Base-by-base conservation (phyloP, 2,113 vertebrate species). In the Ceratotherium simum region DNA sequence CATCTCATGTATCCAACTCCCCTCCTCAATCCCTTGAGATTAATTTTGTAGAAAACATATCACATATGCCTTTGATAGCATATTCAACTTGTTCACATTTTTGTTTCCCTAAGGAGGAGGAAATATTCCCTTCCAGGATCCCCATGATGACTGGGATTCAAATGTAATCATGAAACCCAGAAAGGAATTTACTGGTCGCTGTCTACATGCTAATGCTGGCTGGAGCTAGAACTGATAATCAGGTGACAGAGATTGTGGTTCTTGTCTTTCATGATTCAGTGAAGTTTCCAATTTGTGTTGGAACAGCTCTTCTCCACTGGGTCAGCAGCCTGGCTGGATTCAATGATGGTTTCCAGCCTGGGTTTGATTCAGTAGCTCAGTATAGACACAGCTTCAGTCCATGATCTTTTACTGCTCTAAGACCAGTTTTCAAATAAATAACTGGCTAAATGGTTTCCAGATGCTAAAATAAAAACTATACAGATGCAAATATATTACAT, bases 361-460 rank as follows among this genome's bases (percentile, higher is more conserved):
- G 90, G 39, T 73, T 97, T 94, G 83, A 97, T 97, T 97, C 95
- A 5, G 97, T 98, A 98, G 97, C 96, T 88, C 92, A 46, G 31
- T 65, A 62, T 13, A 85, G 94, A 80, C 65, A 84, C 46, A 90
- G 94, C 39, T 96, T 81, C 58, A 94, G 69, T 80, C 67, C 39
- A 16, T 85, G 70, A 80, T 62, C 87, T 94, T 97, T 98, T 84
- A 96, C 60, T 87, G 46, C 92, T 87, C 92, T 88, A 96, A 92
- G 84, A 96, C 84, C 92, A 97, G 80, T 97, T 98, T 96, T 97
- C 96, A 98, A 97, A 98, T 97, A 97, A 98, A 97, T 98, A 97
- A 96, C 96, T 90, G 39, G 36, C 58, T 97, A 87, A 96, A 97
- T 97, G 90, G n/a, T 65, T 97, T 98, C 95, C 97, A 98, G 97